These are phyloP conservation scores for Cheilosia grossa DNA, from an alignment of 2,888 invertebrate genomes.

Conservation along the genomic window DNA sequence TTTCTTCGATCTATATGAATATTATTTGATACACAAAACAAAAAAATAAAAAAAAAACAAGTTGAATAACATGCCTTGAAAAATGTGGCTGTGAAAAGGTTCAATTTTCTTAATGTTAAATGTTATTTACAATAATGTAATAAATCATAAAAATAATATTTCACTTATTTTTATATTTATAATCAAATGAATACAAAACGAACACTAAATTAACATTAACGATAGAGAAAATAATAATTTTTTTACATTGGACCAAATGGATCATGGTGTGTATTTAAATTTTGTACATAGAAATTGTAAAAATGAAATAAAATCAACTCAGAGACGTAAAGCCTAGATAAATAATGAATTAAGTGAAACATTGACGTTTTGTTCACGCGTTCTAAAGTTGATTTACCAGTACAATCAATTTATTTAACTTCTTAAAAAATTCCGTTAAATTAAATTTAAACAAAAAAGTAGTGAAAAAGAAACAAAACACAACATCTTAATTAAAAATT, in stretches of 20 bases:
- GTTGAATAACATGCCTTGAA: constrained; percentile 69
- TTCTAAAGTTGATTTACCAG: constrained; percentile 46
- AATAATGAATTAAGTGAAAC: constrained; percentile 6
- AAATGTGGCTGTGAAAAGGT: constrained; percentile 70
- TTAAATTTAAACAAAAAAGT: background rate
- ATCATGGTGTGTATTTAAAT: constrained; percentile 67
- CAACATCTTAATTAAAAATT: constrained; percentile 2
- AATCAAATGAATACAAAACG: constrained; percentile 14
- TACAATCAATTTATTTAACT: constrained; percentile 60
- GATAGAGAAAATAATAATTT: constrained; percentile 44
- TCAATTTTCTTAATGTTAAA: constrained; percentile 66
- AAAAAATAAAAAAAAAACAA: constrained; percentile 18
- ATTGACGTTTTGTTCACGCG: constrained; percentile 15
- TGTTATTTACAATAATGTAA: constrained; percentile 42
- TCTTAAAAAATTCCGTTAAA: constrained; percentile 27
- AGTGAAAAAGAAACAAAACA: constrained; percentile 20
- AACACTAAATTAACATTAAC: constrained; percentile 34
- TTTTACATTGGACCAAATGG: constrained; percentile 63
- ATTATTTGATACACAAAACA: constrained; percentile 16
- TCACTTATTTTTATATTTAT: constrained; percentile 63
- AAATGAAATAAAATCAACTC: background rate
- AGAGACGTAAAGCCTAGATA: background rate
- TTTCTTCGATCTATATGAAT: constrained; percentile 20
- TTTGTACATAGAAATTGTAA: constrained; percentile 46
- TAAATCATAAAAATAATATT: constrained; percentile 45